These are phyloP conservation scores for Alauda arvensis DNA, from an alignment of 2,797 vertebrate species.

Conservation along the genomic window DNA sequence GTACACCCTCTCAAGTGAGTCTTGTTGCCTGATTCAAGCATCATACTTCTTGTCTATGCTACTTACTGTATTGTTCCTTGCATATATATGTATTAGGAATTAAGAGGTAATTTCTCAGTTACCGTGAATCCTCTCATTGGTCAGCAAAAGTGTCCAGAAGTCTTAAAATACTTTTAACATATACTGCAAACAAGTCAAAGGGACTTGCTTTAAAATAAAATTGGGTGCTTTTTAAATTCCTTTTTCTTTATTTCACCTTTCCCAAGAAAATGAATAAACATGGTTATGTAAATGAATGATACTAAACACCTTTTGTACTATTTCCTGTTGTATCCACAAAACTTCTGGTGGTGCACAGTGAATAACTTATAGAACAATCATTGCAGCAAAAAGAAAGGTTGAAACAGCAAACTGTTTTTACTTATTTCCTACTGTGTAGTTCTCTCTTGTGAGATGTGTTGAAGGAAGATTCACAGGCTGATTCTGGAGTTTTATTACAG, in stretches of 20 bases:
- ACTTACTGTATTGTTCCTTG: not conserved
- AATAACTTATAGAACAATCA: not conserved
- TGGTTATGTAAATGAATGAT: not conserved
- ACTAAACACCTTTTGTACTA: not conserved
- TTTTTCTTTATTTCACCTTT: not conserved
- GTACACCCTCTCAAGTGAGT: slow-evolving; percentile 94
- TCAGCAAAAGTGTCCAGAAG: not conserved
- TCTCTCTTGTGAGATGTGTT: not conserved
- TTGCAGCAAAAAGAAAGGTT: not conserved
- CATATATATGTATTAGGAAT: not conserved
- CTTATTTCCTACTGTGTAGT: not conserved
- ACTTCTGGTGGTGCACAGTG: not conserved
- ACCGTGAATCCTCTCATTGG: not conserved
- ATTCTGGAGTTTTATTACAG: not conserved
- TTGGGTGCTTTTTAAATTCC: not conserved
- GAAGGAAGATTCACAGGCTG: not conserved
- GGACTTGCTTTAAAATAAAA: not conserved
- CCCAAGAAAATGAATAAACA: not conserved
- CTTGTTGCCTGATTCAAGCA: not conserved
- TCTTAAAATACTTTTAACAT: not conserved
- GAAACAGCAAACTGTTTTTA: not conserved
- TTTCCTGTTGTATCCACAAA: not conserved
- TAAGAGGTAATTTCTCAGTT: not conserved
- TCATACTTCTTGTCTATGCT: not conserved
- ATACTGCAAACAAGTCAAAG: not conserved